Evolutionary conservation across 1,140 invertebrate species (phyloP), one percentile per base, ranked within the genome.

Genomic region (Ceratosolen solmsi): DNA sequence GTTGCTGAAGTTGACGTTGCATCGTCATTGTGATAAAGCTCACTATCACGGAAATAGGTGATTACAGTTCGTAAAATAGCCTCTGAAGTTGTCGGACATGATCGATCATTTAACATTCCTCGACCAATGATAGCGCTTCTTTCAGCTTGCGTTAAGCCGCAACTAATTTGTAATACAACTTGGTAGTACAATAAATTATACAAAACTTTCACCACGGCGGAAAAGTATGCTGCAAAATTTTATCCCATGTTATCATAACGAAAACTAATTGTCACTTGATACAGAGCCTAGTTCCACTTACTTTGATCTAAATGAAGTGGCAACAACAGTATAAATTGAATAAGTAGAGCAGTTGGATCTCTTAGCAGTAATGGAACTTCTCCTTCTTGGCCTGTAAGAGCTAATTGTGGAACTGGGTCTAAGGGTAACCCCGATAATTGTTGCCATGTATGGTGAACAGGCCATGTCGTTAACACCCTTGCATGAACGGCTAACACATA

Each of bases 101-200:
- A 82, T 73, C 84, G 88, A 25, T 88, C 82, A 2, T 65, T 65
- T 73, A 80, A 74, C 80, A 82, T 84, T 68, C 72, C 85, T 84
- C 92, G 75, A 88, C 86, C 87, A 72, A 89, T 60, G 46, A 88
- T 83, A 9, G 86, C 82, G 38, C 84, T 86, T 77, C 88, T 92
- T 86, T 92, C 94, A 72, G 85, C 92, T 87, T 83, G 92, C 2
- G 92, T 90, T 88, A 97, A 93, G 85, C 92, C 93, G 89, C 93
- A 95, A 49, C 93, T 95, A 11, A 97, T 85, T 90, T 95, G 94
- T 0, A 94, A 90, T 33, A 98, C 92, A 54, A 97, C 95, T 94
- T 98, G 97, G 89, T 98, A 95, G 90, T 97, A 98, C 60, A 96
- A 92, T 58, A 98, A 92, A 91, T 98, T 97, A 92, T 97, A 98